Base-by-base conservation (phyloP, 2,888 invertebrate genomes). In the Parnassius apollo region DNA sequence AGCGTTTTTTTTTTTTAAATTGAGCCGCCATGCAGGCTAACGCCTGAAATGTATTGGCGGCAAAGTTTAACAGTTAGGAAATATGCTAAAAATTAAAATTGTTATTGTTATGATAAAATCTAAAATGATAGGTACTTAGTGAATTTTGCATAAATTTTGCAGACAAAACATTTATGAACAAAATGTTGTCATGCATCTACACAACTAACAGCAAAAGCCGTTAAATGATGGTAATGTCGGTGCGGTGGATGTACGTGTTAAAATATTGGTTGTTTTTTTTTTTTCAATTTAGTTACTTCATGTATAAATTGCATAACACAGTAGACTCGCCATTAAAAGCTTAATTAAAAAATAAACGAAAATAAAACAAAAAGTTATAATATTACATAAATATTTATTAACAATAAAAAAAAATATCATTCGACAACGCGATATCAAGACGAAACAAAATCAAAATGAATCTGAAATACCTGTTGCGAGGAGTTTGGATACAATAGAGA, bases 361-460 rank as follows among this genome's bases (percentile, higher is more conserved):
- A 72, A 74, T 70, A 76, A 87, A 88, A 84, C 78, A 82, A 86
- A 87, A 85, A 82, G 75, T 71, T 75, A 75, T 11, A 82, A 83
- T 85, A 80, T 85, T 88, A 88, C 79, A 88, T 88, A 88, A 88
- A 90, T 90, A 88, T 90, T 90, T 90, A 90, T 88, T 88, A 89
- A 90, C 88, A 88, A 86, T 87, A 80, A 81, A 85, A 84, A 84
- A 81, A 84, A 84, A 81, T 84, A 82, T 69, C 77, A 82, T 82
- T 82, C 82, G 81, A 83, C 71, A 68, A 69, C 79, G 78, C 74
- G 76, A 77, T 74, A 77, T 83, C 77, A 81, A 83, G 73, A 83
- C 76, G 44, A 58, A 54, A 58, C 52, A 76, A 73, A 78, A 73
- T 69, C 70, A 74, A 75, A 80, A 76, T 76, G 35, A 77, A 75